These are phyloP conservation scores for Odocoileus virginianus DNA, from an alignment of 2,113 vertebrate species.

Conservation along the genomic window DNA sequence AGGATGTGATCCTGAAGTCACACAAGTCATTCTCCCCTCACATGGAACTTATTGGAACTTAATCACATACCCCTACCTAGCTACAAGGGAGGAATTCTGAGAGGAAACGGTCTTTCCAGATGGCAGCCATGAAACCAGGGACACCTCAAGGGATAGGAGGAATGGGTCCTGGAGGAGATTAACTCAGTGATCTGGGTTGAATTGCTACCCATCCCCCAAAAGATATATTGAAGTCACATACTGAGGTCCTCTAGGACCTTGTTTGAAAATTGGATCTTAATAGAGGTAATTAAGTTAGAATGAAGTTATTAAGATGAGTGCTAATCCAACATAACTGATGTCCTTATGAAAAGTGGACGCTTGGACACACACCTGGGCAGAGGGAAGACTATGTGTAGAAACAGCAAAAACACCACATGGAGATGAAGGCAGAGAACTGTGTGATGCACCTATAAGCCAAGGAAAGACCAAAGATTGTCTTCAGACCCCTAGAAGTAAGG, in stretches of 20 bases:
- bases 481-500: background rate
- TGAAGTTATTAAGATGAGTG: background rate
- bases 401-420: background rate
- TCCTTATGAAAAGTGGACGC: background rate
- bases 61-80: background rate
- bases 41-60: background rate
- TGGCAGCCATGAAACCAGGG: background rate
- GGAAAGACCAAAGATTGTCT: background rate
- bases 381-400: background rate
- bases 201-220: background rate
- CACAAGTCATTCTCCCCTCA: background rate
- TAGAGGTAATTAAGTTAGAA: background rate
- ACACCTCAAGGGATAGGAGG: background rate
- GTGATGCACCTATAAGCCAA: background rate
- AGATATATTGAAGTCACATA: background rate
- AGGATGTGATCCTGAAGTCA: background rate
- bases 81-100: background rate
- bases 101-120: background rate
- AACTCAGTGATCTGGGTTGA: background rate
- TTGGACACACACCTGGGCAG: background rate
- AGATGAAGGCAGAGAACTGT: background rate
- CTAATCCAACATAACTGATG: background rate
- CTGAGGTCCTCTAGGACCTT: background rate
- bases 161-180: background rate
- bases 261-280: background rate